Evolutionary conservation across 2,797 vertebrate genomes (phyloP), one percentile per base, ranked within the genome.

Genomic region (Gobio occitaniae): DNA sequence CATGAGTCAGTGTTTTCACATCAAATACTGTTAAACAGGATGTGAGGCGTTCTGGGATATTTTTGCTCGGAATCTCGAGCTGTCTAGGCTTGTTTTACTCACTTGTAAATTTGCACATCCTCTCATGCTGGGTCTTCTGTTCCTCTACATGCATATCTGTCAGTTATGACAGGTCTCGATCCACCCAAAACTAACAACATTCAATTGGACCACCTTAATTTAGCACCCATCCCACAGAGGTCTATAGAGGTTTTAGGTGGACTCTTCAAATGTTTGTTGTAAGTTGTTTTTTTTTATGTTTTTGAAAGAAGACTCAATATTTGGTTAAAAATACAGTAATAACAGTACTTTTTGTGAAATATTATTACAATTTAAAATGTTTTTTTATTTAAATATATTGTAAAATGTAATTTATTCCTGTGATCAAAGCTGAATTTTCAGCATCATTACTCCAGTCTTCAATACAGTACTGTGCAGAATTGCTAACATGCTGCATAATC

Each of bases 11-110:
- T 32, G 69, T 50, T 29, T 83, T 52, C 16, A 17, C 25, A n/a
- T 59, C 9, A 52, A 25, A 68, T n/a, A 15, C 9, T 66, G 13
- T 54, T 69, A 9, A 16, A 65, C 59, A 78, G 61, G 12, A 70
- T 61, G 25, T 21, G 10, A 48, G 65, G 66, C n/a, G 29, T 78
- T 36, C 32, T 65, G 21, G 1, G 25, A 75, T 52, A 1, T 25
- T 63, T 75, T 50, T 11, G 16, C 38, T 29, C 4, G 25, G 69
- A 82, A 65, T 82, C 81, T 83, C 4, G 8, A 75, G 59, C 32
- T 83, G 81, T 83, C 71, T 50, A 41, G 70, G 59, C 81, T 83
- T 83, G 81, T 66, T 65, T 65, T 29, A 74, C 12, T 59, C 17
- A 66, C 44, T 66, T 29, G 29, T 47, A 50, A 16, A 63, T 74